Base-by-base conservation (phyloP, 2,888 invertebrate genomes). In the Dioctria linearis region DNA sequence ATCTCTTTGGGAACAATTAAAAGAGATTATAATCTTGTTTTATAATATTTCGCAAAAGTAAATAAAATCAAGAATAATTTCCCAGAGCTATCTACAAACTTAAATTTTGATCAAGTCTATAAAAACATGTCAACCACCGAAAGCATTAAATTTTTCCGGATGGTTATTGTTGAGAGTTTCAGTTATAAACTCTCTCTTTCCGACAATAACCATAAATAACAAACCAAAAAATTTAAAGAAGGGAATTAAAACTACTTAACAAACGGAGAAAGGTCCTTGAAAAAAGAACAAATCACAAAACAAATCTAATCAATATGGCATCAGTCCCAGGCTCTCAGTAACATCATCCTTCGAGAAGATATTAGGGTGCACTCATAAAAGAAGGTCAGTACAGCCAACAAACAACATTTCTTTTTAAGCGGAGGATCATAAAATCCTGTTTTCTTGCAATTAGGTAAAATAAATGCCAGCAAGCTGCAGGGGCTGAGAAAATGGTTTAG, bases 391-490 rank as follows among this genome's bases (percentile, higher is more conserved):
- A 37, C 69, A 54, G 11, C 11, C 49, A 51, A 51, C 51, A 67
- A 67, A 46, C 46, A 49, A 51, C 42, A 49, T 75, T 75, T 13
- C 59, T 75, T 59, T 75, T 43, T 13, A 25, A 8, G 59, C 9
- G 43, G 59, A 42, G 73, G 73, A 75, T 75, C 73, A 59, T 75
- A 75, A 75, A 75, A 75, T 75, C 73, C 73, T 73, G 73, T 73
- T 73, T 73, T 73, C 73, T 73, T 9, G 73, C 73, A 39, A 57
- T 73, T 59, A 57, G 43, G 43, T 66, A 11, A 13, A 66, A 49
- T 57, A 57, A n/a, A 54, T 11, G 4, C 11, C 54, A 54, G 4
- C 8, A n/a, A 11, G n/a, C 54, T 54, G 11, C 11, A 54, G 4
- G 11, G 54, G 2, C 4, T 9, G 54, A n/a, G 54, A 54, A 54